phyloP scores from a whole-genome alignment of 2,113 vertebrate species.

The Rostratula benghalensis region DNA sequence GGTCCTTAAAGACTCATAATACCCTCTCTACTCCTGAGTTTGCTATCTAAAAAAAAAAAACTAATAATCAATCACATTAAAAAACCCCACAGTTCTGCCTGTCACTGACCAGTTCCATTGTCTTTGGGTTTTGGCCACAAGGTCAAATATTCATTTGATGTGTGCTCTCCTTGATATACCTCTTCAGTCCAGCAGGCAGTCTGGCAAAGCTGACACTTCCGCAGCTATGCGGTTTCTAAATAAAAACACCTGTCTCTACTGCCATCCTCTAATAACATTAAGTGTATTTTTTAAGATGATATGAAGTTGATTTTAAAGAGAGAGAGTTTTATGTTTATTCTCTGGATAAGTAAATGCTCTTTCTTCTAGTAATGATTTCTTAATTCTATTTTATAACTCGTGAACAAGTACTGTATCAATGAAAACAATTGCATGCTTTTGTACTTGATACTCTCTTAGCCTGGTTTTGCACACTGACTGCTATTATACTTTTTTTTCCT shows the following conservation, averaged over 20 bases:
- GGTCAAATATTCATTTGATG: background rate
- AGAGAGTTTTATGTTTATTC: background rate
- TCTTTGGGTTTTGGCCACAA: background rate
- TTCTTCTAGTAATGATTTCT: constrained; percentile 1
- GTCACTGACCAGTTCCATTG: background rate
- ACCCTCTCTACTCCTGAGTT: background rate
- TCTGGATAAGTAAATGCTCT: background rate
- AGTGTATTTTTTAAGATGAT: background rate
- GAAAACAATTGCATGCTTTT: background rate
- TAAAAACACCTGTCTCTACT: background rate
- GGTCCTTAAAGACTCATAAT: background rate
- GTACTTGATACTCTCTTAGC: background rate
- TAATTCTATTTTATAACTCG: constrained; percentile 5
- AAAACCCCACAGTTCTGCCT: background rate
- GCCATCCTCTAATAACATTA: background rate
- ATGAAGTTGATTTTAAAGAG: background rate
- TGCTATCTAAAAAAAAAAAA: background rate
- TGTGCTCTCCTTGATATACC: background rate
- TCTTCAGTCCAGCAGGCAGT: background rate
- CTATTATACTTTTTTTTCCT: background rate
- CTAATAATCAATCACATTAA: background rate
- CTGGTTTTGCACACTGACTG: background rate
- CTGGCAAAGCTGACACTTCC: background rate
- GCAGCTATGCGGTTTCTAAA: background rate
- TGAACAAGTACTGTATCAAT: constrained; percentile 4